Conservation (phyloP, 2,888 invertebrate species). For the Chrysomela aeneicollis region DNA sequence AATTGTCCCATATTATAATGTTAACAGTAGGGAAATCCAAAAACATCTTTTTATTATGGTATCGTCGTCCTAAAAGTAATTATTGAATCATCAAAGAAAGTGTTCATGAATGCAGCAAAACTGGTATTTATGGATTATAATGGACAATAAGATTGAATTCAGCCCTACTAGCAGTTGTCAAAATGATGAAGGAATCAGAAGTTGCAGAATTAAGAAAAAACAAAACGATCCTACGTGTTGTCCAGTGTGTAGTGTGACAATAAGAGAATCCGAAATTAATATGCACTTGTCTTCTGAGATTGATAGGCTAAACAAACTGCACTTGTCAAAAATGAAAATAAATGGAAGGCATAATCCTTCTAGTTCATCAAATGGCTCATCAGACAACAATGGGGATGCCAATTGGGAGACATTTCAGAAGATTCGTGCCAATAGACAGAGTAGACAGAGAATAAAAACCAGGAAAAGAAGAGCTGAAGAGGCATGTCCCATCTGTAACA, state of each 20-base stretch:
- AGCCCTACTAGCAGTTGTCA: constrained; percentile 46
- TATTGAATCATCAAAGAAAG: constrained; percentile 1
- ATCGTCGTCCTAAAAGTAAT: constrained; percentile 21
- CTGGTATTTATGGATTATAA: constrained; percentile 42
- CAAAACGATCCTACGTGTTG: constrained; percentile 78
- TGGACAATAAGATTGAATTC: constrained; percentile 47
- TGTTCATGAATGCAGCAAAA: constrained; percentile 17
- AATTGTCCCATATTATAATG: constrained; percentile 19
- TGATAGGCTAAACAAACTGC: constrained; percentile 72
- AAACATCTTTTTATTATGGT: constrained; percentile 35
- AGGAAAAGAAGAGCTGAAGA: constrained; percentile 73
- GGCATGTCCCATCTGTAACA: constrained; percentile 84
- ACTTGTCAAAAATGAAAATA: constrained; percentile 54
- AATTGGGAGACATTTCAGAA: constrained; percentile 79
- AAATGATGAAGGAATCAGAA: constrained; percentile 56
- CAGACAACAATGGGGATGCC: constrained; percentile 64
- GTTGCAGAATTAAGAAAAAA: constrained; percentile 67
- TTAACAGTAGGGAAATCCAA: constrained; percentile 32
- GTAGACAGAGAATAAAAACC: constrained; percentile 70
- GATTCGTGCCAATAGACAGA: constrained; percentile 77
- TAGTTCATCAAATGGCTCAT: constrained; percentile 60
- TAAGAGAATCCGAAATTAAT: constrained; percentile 84
- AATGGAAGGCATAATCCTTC: constrained; percentile 60
- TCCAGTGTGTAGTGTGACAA: constrained; percentile 87
- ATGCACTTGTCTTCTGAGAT: constrained; percentile 83